phyloP scores from a whole-genome alignment of 2,797 vertebrate genomes.

The Nasua narica region DNA sequence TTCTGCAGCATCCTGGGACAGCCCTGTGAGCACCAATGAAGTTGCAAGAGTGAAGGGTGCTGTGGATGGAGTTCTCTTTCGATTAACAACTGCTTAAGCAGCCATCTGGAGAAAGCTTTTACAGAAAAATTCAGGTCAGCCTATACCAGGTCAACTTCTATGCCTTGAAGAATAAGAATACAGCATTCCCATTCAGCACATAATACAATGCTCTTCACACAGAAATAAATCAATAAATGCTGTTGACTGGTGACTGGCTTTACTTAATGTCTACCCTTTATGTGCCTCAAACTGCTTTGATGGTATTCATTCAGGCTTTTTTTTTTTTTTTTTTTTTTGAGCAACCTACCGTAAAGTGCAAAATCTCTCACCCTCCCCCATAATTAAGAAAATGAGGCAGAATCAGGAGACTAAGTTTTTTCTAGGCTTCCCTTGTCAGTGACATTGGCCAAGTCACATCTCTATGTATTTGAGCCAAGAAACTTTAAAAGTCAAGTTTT shows the following conservation, averaged over 20 bases:
- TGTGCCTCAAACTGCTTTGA: neutral
- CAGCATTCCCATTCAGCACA: slow-evolving; percentile 44
- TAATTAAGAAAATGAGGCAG: neutral
- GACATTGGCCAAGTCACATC: neutral
- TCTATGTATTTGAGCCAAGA: neutral
- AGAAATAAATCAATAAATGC: slow-evolving; percentile 62
- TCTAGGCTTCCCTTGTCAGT: neutral
- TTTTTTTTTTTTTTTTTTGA: neutral
- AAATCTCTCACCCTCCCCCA: neutral
- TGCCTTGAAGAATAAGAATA: slow-evolving; percentile 41
- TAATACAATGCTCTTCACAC: slow-evolving; percentile 56
- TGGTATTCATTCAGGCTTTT: neutral
- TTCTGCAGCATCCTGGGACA: neutral
- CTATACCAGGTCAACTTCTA: slow-evolving; percentile 47
- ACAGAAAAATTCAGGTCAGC: slow-evolving; percentile 69
- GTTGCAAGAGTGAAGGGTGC: neutral
- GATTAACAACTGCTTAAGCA: slow-evolving; percentile 51
- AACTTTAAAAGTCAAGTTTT: neutral
- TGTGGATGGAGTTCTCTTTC: slow-evolving; percentile 2
- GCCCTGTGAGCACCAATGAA: neutral
- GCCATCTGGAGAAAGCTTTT: slow-evolving; percentile 35
- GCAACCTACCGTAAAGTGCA: neutral
- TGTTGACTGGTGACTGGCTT: slow-evolving; percentile 66
- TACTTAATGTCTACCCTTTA: slow-evolving; percentile 50
- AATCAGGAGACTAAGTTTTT: neutral